Evolutionary conservation across 1,140 invertebrate species (phyloP).

Genomic region (Metaphire vulgaris): DNA sequence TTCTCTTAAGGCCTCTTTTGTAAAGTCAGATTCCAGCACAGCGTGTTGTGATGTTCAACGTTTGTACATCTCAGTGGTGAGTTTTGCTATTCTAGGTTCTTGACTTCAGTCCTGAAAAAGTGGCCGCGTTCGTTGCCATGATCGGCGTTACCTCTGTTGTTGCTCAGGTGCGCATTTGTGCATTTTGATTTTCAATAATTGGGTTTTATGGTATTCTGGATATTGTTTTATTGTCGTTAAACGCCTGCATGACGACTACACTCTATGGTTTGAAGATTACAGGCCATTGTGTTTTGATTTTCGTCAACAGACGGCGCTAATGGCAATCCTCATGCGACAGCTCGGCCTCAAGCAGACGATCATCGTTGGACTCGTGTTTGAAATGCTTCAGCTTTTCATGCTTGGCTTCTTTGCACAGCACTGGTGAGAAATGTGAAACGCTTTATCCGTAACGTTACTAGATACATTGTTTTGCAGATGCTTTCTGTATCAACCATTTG

Average conservation of each 20-base stretch:
- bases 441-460: neutral
- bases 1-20: too few relatives aligned
- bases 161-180: constrained; percentile 62
- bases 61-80: too few relatives aligned
- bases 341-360: constrained; percentile 94
- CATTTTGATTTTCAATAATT: constrained; percentile 4
- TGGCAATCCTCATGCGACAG: constrained; percentile 81
- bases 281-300: neutral
- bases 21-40: too few relatives aligned
- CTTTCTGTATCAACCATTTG: too few relatives aligned
- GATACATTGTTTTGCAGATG: too few relatives aligned
- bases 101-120: constrained; percentile 88
- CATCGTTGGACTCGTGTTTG: constrained; percentile 89
- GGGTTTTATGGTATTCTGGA: neutral
- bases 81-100: constrained; percentile 65
- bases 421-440: constrained; percentile 58
- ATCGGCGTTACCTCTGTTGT: constrained; percentile 93
- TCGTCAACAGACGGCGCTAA: constrained; percentile 57
- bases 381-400: constrained; percentile 94
- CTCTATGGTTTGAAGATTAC: neutral
- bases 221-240: neutral
- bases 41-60: too few relatives aligned
- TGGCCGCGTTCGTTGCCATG: constrained; percentile 94
- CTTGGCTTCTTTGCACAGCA: constrained; percentile 84
- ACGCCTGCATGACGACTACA: neutral